A percentile compares a stretch with the other conserved stretches of the same genome.
Conservation (phyloP, 2,113 vertebrate genomes). For the Elgaria multicarinata region DNA sequence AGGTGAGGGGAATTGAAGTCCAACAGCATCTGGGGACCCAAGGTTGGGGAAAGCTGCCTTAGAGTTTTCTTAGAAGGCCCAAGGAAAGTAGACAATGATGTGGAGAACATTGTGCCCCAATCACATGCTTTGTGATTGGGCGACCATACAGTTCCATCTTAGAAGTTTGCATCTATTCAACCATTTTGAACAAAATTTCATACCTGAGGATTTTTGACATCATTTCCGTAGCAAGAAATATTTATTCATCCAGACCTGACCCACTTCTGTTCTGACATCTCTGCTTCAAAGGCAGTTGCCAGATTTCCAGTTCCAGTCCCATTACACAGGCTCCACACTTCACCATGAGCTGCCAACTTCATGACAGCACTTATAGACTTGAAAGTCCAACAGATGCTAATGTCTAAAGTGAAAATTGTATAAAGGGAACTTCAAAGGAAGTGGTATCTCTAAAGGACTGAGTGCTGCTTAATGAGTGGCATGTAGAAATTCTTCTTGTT, state of each 20-base stretch:
- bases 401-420: neutral
- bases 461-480: neutral
- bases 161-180: neutral
- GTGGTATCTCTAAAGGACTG: neutral
- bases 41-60: neutral
- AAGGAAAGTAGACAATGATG: neutral
- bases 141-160: neutral
- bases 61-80: neutral
- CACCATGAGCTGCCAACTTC: neutral
- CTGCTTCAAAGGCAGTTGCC: conserved; percentile 5
- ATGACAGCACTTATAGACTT: neutral
- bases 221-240: neutral
- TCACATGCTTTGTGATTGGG: neutral
- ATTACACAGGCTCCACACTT: neutral
- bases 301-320: neutral
- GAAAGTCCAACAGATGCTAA: neutral
- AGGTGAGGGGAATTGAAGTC: too few relatives aligned
- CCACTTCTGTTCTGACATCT: neutral
- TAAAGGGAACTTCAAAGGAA: neutral
- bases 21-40: too few relatives aligned
- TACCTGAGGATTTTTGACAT: neutral
- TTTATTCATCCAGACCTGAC: neutral
- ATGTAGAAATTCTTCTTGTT: neutral
- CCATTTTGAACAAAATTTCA: neutral
- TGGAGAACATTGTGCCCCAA: neutral